Evolutionary conservation across 2,797 vertebrate species (phyloP).

Genomic region (Arnoldichthys spilopterus): DNA sequence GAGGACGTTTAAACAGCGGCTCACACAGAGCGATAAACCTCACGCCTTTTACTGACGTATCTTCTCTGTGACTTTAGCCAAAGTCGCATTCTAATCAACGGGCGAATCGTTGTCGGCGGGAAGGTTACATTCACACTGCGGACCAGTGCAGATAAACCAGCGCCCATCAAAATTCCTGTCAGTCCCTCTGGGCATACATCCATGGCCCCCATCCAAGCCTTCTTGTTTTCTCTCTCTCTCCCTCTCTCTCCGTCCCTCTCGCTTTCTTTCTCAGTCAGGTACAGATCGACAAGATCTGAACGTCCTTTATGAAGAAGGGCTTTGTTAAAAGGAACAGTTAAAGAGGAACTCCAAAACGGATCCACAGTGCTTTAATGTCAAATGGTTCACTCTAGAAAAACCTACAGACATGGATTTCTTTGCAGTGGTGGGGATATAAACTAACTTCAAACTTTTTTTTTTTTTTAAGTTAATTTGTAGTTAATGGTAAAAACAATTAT

Average conservation of each 20-base stretch:
- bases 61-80: constrained; percentile 64
- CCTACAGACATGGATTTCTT: not conserved
- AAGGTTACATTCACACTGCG: constrained; percentile 63
- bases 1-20: constrained; percentile 5
- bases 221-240: constrained; percentile 18
- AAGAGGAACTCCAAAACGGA: not conserved
- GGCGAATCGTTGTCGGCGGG: constrained; percentile 54
- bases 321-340: not conserved
- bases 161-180: constrained; percentile 69
- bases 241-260: constrained; percentile 24
- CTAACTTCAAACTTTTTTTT: too few species aligned
- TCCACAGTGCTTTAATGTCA: not conserved
- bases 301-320: not conserved
- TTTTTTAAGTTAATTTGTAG: too few species aligned
- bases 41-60: not conserved
- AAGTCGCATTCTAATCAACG: constrained; percentile 71
- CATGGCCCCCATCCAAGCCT: constrained; percentile 66
- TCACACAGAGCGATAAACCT: not conserved
- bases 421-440: too few species aligned
- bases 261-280: constrained; percentile 23
- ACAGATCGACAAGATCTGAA: constrained; percentile 9
- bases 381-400: not conserved
- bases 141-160: constrained; percentile 63
- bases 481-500: too few species aligned
- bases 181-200: constrained; percentile 56